A percentile compares a stretch with the other conserved stretches of the same genome.
These are phyloP conservation scores for Drosophila ambigua DNA, from an alignment of 1,140 invertebrate species.

Conservation along the genomic window DNA sequence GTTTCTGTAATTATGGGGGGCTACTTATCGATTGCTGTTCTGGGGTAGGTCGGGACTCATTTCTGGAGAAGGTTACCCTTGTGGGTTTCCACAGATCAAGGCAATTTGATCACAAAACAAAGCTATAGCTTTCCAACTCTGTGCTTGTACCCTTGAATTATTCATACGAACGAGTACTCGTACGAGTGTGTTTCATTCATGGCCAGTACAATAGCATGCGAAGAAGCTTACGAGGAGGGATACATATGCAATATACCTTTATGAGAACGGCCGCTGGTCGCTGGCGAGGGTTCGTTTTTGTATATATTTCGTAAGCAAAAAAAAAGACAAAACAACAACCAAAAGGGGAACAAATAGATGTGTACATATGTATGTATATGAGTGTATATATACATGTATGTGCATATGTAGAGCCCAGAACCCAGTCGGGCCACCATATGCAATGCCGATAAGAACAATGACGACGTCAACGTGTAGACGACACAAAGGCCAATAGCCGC, in stretches of 20 bases:
- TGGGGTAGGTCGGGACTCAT: slow-evolving; percentile 38
- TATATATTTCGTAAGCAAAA: slow-evolving; percentile 3
- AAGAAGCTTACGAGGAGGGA: neutral
- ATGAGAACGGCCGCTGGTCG: no score
- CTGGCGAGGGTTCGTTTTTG: neutral
- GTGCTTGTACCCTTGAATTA: slow-evolving; percentile 42
- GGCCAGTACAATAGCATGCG: slow-evolving; percentile 17
- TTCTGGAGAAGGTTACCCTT: neutral
- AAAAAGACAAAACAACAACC: slow-evolving; percentile 12
- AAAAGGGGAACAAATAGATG: slow-evolving; percentile 23
- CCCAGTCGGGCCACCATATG: slow-evolving; percentile 41
- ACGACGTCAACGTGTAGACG: slow-evolving; percentile 45
- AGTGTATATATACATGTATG: slow-evolving; percentile 1
- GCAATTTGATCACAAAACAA: neutral
- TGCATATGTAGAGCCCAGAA: slow-evolving; percentile 21
- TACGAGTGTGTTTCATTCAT: slow-evolving; percentile 30
- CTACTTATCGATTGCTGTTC: slow-evolving; percentile 21
- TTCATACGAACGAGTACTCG: slow-evolving; percentile 22
- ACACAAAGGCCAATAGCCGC: slow-evolving; percentile 76
- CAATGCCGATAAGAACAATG: slow-evolving; percentile 67
- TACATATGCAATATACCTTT: no score
- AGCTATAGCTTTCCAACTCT: no score
- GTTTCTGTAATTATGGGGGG: slow-evolving; percentile 17
- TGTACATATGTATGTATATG: neutral
- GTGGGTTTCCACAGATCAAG: no score